A percentile compares a stretch with the other conserved stretches of the same genome.
Conservation (phyloP, 2,797 vertebrate genomes). For the Mionectes olivaceus region DNA sequence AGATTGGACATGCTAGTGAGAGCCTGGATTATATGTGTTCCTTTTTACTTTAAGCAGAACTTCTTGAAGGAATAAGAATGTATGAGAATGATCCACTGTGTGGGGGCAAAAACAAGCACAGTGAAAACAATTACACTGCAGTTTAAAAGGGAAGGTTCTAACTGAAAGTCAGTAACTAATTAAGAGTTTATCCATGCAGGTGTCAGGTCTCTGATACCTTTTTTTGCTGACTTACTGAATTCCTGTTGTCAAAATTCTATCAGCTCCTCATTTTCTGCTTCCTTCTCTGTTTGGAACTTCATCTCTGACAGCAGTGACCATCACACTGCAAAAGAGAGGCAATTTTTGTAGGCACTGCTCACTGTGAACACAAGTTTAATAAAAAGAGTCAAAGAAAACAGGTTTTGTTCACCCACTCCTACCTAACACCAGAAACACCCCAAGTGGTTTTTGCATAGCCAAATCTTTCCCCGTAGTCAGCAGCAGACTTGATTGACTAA, state of each 20-base stretch:
- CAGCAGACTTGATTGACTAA: background rate
- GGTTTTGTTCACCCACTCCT: background rate
- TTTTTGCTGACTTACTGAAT: background rate
- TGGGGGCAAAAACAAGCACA: background rate
- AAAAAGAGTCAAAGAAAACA: background rate
- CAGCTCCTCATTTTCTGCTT: background rate
- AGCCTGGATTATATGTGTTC: background rate
- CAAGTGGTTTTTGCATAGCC: background rate
- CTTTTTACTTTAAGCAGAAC: background rate
- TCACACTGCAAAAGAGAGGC: background rate
- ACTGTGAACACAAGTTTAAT: rapidly evolving
- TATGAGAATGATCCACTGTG: background rate
- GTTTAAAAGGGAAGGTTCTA: background rate
- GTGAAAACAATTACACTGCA: background rate
- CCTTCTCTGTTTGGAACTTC: background rate
- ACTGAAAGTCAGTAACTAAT: background rate
- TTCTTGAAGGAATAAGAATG: background rate
- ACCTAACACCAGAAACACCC: too few species aligned
- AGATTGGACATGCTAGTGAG: background rate
- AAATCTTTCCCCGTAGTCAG: background rate
- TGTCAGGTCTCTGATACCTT: background rate
- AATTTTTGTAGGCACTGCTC: background rate
- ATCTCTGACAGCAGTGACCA: background rate
- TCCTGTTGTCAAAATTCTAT: background rate
- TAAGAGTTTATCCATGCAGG: background rate